These are phyloP conservation scores for Channallabes apus DNA, from an alignment of 2,797 vertebrate genomes.

Conservation along the genomic window DNA sequence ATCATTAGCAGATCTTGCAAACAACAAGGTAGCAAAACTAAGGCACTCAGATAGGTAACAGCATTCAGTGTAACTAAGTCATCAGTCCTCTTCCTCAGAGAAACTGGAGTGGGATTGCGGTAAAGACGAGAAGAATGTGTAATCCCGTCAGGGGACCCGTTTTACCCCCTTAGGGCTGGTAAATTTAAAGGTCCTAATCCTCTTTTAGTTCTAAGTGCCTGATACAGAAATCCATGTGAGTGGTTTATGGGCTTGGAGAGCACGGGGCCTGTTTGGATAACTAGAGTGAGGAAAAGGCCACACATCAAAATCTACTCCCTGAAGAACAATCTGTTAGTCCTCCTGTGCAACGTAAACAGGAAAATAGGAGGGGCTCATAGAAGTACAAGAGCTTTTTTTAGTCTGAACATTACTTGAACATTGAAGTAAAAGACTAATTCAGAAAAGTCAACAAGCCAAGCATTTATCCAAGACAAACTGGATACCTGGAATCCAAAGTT, in stretches of 20 bases:
- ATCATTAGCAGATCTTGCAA: conserved; percentile 18
- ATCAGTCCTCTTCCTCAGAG: background rate
- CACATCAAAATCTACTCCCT: conserved; percentile 32
- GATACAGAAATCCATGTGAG: conserved; percentile 36
- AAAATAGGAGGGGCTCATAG: background rate
- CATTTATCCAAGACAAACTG: background rate
- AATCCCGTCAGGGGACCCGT: conserved; percentile 63
- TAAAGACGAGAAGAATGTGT: conserved; percentile 65
- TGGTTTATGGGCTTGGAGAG: conserved; percentile 51
- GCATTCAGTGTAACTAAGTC: background rate
- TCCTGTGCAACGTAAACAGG: conserved; percentile 42
- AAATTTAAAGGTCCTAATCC: conserved; percentile 47
- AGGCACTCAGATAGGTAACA: conserved; percentile 4
- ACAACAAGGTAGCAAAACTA: conserved; percentile 60
- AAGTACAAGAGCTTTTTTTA: conserved; percentile 2
- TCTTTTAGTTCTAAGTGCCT: conserved; percentile 45
- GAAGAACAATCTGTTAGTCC: conserved; percentile 39
- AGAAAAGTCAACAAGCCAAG: background rate
- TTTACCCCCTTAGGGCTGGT: conserved; percentile 56
- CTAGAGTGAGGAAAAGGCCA: conserved; percentile 44
- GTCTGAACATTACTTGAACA: background rate
- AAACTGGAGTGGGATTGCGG: conserved; percentile 35
- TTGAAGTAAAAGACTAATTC: no score
- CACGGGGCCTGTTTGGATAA: conserved; percentile 56
- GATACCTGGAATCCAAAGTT: background rate